A percentile compares a stretch with the other conserved stretches of the same genome.
Evolutionary conservation across 1,140 invertebrate species (phyloP).

Genomic region (Cydia amplana): DNA sequence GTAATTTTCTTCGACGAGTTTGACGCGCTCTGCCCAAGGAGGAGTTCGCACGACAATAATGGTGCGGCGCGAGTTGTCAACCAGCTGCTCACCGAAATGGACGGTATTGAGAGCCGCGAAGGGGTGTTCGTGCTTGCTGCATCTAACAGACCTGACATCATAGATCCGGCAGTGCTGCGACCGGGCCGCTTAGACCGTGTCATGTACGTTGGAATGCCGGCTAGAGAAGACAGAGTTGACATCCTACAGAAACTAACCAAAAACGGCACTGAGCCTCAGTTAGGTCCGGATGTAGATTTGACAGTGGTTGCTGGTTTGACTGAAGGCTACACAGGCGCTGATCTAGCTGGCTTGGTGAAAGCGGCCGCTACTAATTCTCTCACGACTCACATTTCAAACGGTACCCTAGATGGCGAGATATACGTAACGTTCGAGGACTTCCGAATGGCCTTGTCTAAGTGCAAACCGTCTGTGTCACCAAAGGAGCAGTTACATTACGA

Average conservation of each 20-base stretch:
- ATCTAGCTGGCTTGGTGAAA: constrained; percentile 87
- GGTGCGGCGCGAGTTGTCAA: constrained; percentile 94
- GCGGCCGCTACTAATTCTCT: constrained; percentile 90
- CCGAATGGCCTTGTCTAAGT: constrained; percentile 84
- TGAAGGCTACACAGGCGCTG: constrained; percentile 94
- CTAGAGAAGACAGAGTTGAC: constrained; percentile 88
- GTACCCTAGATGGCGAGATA: constrained; percentile 62
- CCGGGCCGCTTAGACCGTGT: constrained; percentile 97
- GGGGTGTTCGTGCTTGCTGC: constrained; percentile 97
- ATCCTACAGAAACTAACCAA: constrained; percentile 96
- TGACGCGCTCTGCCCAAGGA: constrained; percentile 96
- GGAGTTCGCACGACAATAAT: constrained; percentile 87
- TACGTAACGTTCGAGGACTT: constrained; percentile 78
- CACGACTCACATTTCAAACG: constrained; percentile 76
- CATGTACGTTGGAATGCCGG: constrained; percentile 96
- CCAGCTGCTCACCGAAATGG: constrained; percentile 99
- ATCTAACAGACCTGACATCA: constrained; percentile 97
- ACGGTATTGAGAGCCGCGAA: constrained; percentile 93
- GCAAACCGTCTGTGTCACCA: constrained; percentile 88
- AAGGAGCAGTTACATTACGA: constrained; percentile 84
- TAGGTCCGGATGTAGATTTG: constrained; percentile 89
- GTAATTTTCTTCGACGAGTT: constrained; percentile 99
- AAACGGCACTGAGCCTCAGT: constrained; percentile 87
- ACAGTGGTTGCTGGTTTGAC: constrained; percentile 85
- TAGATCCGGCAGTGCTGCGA: constrained; percentile 96